Evolutionary conservation across 2,113 vertebrate genomes (phyloP), one percentile per base, ranked within the genome.

Genomic region (Beaufortia kweichowensis): DNA sequence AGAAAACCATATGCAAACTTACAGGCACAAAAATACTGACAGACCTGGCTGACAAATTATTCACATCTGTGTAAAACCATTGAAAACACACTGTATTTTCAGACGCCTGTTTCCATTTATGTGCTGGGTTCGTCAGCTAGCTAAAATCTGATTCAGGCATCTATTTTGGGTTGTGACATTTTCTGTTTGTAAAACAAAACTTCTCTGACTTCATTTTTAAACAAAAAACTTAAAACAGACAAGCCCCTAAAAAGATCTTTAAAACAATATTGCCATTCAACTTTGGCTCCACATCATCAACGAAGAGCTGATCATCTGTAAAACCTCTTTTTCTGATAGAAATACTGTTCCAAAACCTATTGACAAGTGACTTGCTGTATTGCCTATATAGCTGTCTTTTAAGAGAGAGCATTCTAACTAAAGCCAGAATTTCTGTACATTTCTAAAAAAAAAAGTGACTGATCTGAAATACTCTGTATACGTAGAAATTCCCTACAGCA

Each of bases 41-140:
- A 41, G 12, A 41, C 26, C 56, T 53, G 59, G 69, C 33, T 59
- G 55, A 71, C 69, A 21, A 70, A 56, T 55, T 48, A 35, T 70
- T 35, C 3, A 56, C 53, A 71, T 41, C 53, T 71, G 55, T 39
- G 21, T 43, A 1, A 33, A 59, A 43, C 21, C 55, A 43, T 10
- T 59, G 21, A 59, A 71, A 56, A 71, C 53, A 41, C 17, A 59
- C 33, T 57, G 67, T 33, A 70, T 17, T 17, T 11, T 70, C 29
- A 35, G 33, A 41, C 2, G 21, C 33, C 68, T 71, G 69, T 56
- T 71, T 71, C 50, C 69, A 71, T 23, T 57, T 71, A 57, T 11
- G 7, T 24, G 21, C 31, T 71, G 19, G 35, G 31, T 24, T 26
- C 8, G 68, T 17, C 68, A 71, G 68, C 68, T 26, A 35, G 68